Evolutionary conservation across 2,888 invertebrate species (phyloP).

Genomic region (Callimorpha dominula): DNA sequence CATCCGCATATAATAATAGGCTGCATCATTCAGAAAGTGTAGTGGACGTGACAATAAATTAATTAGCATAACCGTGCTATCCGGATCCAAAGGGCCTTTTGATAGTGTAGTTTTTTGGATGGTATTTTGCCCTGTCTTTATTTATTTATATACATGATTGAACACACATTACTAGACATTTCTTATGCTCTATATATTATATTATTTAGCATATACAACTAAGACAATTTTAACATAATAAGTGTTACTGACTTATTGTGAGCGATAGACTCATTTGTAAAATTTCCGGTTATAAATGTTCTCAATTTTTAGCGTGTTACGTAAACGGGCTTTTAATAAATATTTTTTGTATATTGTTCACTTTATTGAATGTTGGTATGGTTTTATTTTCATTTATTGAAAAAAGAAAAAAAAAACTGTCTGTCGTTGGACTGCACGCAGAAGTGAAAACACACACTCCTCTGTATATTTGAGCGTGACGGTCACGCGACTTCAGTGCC

Average conservation of each 20-base stretch:
- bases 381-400: no score
- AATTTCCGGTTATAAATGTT: neutral
- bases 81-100: constrained; percentile 46
- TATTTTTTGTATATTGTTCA: no score
- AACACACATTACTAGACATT: no score
- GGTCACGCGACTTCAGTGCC: no score
- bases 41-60: constrained; percentile 73
- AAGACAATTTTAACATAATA: neutral
- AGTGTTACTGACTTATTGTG: neutral
- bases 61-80: constrained; percentile 70
- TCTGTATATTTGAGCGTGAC: no score
- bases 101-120: constrained; percentile 10
- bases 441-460: no score
- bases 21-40: constrained; percentile 47
- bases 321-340: no score
- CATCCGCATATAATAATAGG: constrained; percentile 58
- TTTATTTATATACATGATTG: neutral
- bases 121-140: constrained; percentile 3
- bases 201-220: no score
- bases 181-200: no score
- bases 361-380: no score
- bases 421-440: no score
- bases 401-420: no score
- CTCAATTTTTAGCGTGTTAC: neutral
- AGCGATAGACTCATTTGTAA: neutral